phyloP scores from a whole-genome alignment of 37 sponge, comb jelly and placozoan genomes.

The Ianthella basta region DNA sequence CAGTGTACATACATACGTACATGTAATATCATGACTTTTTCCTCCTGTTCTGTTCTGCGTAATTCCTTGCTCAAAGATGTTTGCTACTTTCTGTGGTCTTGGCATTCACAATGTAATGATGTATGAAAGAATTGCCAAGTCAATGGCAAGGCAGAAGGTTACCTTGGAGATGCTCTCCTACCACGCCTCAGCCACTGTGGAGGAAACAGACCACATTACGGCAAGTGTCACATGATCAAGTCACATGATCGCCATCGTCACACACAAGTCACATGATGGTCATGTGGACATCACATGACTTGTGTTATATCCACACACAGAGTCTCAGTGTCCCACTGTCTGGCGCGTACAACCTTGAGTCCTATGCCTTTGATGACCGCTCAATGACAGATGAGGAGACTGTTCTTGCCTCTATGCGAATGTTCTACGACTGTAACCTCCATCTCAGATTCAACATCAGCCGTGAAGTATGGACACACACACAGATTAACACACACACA shows the following conservation, averaged over 20 bases:
- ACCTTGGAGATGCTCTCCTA: constrained; percentile 91
- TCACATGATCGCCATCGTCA: too few species aligned
- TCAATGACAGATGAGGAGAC: constrained; percentile 79
- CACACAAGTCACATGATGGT: not conserved
- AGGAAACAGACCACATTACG: constrained; percentile 53
- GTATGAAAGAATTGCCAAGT: constrained; percentile 74
- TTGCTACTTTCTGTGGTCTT: constrained; percentile 90
- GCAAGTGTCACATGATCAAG: constrained; percentile 41
- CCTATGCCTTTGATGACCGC: constrained; percentile 80
- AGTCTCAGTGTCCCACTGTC: constrained; percentile 45
- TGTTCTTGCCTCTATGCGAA: constrained; percentile 79
- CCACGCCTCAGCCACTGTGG: constrained; percentile 68
- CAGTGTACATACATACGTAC: not conserved
- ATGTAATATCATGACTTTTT: not conserved
- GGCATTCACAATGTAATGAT: constrained; percentile 89
- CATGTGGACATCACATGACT: not conserved
- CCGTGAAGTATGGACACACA: constrained; percentile 45
- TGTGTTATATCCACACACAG: not conserved
- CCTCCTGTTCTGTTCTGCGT: not conserved
- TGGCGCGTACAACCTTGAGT: constrained; percentile 29
- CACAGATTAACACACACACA: too few species aligned
- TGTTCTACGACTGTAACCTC: constrained; percentile 80
- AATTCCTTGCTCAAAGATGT: constrained; percentile 51
- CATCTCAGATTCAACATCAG: constrained; percentile 66
- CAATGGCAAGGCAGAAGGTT: constrained; percentile 77